Percentiles rank a stretch among this genome's conserved stretches.
phyloP scores from a whole-genome alignment of 2,113 vertebrate genomes.

The Mohoua ochrocephala region DNA sequence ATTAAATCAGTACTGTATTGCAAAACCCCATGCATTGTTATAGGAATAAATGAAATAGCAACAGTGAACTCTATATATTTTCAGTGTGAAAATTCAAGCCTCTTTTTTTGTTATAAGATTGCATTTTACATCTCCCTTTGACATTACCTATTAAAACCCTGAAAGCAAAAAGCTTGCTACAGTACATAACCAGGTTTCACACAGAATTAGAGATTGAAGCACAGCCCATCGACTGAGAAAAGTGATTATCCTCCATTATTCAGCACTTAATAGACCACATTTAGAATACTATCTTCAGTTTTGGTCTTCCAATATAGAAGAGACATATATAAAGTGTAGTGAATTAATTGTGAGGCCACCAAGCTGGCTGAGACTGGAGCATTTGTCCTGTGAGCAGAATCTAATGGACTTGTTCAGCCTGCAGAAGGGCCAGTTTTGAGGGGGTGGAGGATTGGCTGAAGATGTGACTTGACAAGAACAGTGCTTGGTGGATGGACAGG shows the following conservation, averaged over 20 bases:
- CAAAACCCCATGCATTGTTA: neutral
- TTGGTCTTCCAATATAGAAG: neutral
- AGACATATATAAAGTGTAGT: neutral
- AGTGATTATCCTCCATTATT: neutral
- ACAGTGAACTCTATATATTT: neutral
- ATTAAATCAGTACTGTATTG: neutral
- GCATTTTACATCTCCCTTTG: neutral
- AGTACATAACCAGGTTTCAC: neutral
- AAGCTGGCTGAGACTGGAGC: neutral
- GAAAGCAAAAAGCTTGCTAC: neutral
- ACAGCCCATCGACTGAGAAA: neutral
- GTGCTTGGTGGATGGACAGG: neutral
- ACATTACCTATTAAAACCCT: neutral
- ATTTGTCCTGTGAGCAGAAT: neutral
- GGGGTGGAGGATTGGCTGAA: neutral
- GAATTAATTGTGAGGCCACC: neutral
- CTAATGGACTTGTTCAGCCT: neutral
- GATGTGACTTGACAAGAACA: neutral
- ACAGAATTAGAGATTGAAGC: neutral
- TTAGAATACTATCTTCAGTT: neutral
- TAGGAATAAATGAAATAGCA: neutral
- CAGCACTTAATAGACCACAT: neutral
- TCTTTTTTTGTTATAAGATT: neutral
- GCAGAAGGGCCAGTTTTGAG: neutral
- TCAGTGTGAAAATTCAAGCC: neutral